phyloP scores from a whole-genome alignment of 2,797 vertebrate genomes.

The Gobionotothen gibberifrons region DNA sequence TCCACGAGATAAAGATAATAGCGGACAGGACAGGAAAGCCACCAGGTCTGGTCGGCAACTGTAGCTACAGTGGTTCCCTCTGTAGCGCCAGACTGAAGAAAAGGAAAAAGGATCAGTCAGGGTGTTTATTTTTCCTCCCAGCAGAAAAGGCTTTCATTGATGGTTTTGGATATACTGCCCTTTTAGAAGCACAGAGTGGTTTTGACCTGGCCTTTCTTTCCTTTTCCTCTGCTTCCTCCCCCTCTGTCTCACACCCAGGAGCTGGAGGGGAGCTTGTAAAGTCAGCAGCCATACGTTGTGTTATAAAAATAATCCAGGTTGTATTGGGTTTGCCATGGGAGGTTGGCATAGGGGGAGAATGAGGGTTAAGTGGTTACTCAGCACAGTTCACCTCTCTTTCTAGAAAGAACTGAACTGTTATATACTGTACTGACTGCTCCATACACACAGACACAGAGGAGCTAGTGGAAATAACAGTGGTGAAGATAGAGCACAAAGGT shows the following conservation, averaged over 20 bases:
- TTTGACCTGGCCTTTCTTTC: slow-evolving; percentile 70
- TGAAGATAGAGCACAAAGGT: slow-evolving; percentile 65
- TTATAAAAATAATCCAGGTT: slow-evolving; percentile 86
- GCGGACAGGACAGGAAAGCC: slow-evolving; percentile 27
- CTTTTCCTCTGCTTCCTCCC: slow-evolving; percentile 27
- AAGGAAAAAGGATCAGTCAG: slow-evolving; percentile 55
- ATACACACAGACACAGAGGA: slow-evolving; percentile 55
- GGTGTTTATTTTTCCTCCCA: slow-evolving; percentile 80
- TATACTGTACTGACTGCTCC: slow-evolving; percentile 64
- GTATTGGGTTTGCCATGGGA: slow-evolving; percentile 80
- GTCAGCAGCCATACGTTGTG: slow-evolving; percentile 75
- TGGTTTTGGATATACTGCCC: slow-evolving; percentile 79
- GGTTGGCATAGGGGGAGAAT: slow-evolving; percentile 45
- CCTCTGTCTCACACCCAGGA: slow-evolving; percentile 49
- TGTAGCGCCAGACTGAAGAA: slow-evolving; percentile 54
- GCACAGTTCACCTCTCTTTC: slow-evolving; percentile 79
- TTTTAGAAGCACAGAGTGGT: slow-evolving; percentile 61
- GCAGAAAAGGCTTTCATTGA: slow-evolving; percentile 79
- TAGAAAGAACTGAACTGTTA: slow-evolving; percentile 69
- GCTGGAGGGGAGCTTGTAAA: slow-evolving; percentile 76
- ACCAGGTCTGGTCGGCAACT: slow-evolving; percentile 25
- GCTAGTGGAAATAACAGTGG: slow-evolving; percentile 66
- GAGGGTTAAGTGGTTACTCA: slow-evolving; percentile 73
- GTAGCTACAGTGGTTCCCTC: slow-evolving; percentile 41
- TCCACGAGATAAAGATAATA: slow-evolving; percentile 42